Evolutionary conservation across 2,113 vertebrate species (phyloP), one percentile per base, ranked within the genome.

Genomic region (Acrocephalus arundinaceus): DNA sequence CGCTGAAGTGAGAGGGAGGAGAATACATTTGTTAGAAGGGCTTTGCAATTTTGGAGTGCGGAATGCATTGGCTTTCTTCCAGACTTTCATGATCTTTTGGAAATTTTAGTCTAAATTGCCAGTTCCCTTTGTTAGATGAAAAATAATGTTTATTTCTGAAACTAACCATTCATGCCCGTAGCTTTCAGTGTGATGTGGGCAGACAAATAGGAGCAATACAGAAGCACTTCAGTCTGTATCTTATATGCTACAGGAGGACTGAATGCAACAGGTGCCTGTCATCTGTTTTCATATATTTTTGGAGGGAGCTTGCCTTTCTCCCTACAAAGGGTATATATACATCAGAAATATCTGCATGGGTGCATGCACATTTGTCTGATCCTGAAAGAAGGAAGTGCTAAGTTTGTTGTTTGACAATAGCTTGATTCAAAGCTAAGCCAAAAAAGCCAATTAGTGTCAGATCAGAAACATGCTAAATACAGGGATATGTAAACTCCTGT

Each of bases 261-360:
- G 76, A 85, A 81, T 16, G 45, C 72, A 90, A 94, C 95, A 95
- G 74, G 81, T 96, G 62, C 67, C 48, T 58, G 22, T 92, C 65
- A 71, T 84, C 65, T 84, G 49, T 84, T 87, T 89, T 78, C 45
- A 13, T 85, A 7, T 35, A 65, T 87, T 82, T 85, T 79, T 89
- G 52, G 46, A 87, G 61, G 54, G 41, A 91, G 31, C 37, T 78
- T 43, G 31, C 7, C 62, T 79, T 79, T 82, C 67, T 95, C 25
- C n/a, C 19, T 68, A 5, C 33, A 43, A 66, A 62, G 49, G 18
- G 15, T 37, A 15, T n/a, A 17, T 65, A 39, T 41, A 6, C 41
- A 57, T 68, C 41, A 63, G 87, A 90, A 90, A 75, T 21, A 30
- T 61, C 73, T 89, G n/a, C 49, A 11, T 52, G 77, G 59, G 9